phyloP scores from a whole-genome alignment of 2,113 vertebrate genomes.

The Eudyptes chrysolophus region DNA sequence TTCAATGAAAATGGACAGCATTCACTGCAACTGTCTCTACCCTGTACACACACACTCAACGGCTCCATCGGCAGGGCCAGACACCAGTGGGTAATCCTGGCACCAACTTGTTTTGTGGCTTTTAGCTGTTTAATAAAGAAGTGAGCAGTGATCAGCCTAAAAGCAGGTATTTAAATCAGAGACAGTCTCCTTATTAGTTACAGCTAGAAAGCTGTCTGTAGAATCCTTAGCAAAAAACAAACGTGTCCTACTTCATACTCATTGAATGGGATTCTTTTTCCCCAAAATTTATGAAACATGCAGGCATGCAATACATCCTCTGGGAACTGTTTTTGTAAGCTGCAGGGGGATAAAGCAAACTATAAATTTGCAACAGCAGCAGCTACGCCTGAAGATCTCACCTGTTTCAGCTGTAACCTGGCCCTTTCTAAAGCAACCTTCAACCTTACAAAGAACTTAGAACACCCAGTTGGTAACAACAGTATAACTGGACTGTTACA shows the following conservation, averaged over 20 bases:
- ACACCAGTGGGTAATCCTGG: conserved; percentile 39
- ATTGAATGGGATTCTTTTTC: background rate
- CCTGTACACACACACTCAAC: background rate
- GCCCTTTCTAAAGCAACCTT: background rate
- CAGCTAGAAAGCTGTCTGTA: background rate
- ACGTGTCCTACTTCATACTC: background rate
- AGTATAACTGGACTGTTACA: background rate
- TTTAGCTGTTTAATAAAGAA: background rate
- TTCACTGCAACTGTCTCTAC: background rate
- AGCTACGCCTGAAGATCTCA: background rate
- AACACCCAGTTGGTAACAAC: background rate
- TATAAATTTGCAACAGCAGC: background rate
- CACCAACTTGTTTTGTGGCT: conserved; percentile 31
- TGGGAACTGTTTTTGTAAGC: background rate
- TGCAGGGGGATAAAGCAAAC: background rate
- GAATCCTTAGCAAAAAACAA: background rate
- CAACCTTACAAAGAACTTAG: background rate
- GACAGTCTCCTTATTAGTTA: background rate
- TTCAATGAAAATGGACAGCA: background rate
- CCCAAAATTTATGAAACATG: background rate
- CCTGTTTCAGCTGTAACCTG: background rate
- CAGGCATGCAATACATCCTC: background rate
- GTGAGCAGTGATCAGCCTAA: background rate
- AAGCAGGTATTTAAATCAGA: background rate
- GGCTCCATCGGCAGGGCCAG: background rate